Evolutionary conservation across 2,888 invertebrate genomes (phyloP), one percentile per base, ranked within the genome.

Genomic region (Caenorhabditis sp.): DNA sequence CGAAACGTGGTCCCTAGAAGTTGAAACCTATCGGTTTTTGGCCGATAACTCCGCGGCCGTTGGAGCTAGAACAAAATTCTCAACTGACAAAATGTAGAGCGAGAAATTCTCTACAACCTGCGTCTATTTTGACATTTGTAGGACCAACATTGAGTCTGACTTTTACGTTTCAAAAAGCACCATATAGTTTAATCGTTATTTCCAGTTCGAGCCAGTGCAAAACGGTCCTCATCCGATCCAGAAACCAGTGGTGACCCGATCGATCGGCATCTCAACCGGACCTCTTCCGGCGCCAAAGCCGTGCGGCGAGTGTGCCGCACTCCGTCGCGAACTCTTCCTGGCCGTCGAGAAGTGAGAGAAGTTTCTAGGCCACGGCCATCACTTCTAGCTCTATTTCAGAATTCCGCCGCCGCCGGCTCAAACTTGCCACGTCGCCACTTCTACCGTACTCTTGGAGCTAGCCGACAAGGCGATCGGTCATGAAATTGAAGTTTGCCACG

Each of bases 251-350:
- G 62, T 61, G 17, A 74, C 68, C 2, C 13, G 75, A 39, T 71
- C 75, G 0, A 45, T 80, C 4, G 81, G 65, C 0, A 78, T 80
- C 0, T 59, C 78, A 5, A 85, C 85, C 0, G 85, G 85, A 13
- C 85, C 85, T 17, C 65, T 83, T 3, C 82, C 85, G 9, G 81
- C 83, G 1, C 66, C 71, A 26, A 83, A 85, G 46, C 85, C 85
- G 0, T 85, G 85, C 46, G 46, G 70, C 22, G 85, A 83, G 46
- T 85, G 85, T 65, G 70, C 79, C 0, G 62, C 53, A 9, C 50
- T 82, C 45, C 58, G 55, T 50, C 78, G 75, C 22, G 62, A 76
- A 15, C 55, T 83, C 6, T 56, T 66, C 13, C 27, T 59, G 53
- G 65, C 63, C 0, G 52, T 65, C 15, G 72, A 63, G 11, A 72